Evolutionary conservation across 2,888 invertebrate species (phyloP).

Genomic region (Scaptomyza caliginosa): DNA sequence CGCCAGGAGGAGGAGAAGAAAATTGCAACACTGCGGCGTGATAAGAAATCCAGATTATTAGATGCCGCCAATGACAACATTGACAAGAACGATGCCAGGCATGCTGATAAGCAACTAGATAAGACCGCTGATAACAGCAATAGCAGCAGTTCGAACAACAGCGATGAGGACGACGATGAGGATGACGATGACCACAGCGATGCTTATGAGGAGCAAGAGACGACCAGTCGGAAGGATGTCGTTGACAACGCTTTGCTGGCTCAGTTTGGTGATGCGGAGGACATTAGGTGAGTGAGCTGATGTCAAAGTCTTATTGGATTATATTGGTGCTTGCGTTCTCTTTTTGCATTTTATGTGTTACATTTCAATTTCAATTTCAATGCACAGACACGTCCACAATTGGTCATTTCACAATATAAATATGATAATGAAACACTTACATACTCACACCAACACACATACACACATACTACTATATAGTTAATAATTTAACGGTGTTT

Average conservation of each 20-base stretch:
- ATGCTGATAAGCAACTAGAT: constrained; percentile 64
- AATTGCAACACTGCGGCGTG: constrained; percentile 87
- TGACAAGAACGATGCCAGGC: constrained; percentile 73
- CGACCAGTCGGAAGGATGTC: constrained; percentile 60
- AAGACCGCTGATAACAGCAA: constrained; percentile 58
- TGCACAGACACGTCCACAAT: constrained; percentile 71
- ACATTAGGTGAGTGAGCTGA: constrained; percentile 77
- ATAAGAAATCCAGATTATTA: constrained; percentile 83
- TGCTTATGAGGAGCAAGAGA: constrained; percentile 41
- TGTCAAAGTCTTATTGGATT: constrained; percentile 49
- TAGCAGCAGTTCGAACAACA: constrained; percentile 47
- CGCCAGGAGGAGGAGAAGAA: constrained; percentile 96
- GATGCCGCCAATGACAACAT: constrained; percentile 81
- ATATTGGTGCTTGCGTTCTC: constrained; percentile 52
- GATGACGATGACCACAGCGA: constrained; percentile 46
- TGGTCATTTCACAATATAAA: constrained; percentile 44
- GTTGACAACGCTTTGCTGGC: constrained; percentile 67
- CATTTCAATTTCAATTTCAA: constrained; percentile 46
- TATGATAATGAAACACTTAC: constrained; percentile 45
- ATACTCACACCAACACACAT: constrained; percentile 20
- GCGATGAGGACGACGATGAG: constrained; percentile 34
- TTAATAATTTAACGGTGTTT: constrained; percentile 48
- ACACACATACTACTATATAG: constrained; percentile 14
- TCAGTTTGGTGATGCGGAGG: constrained; percentile 76
- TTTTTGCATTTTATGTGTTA: constrained; percentile 68